A percentile compares a stretch with the other conserved stretches of the same genome.
Conservation (phyloP, 2,113 vertebrate genomes). For the Podarcis raffonei region DNA sequence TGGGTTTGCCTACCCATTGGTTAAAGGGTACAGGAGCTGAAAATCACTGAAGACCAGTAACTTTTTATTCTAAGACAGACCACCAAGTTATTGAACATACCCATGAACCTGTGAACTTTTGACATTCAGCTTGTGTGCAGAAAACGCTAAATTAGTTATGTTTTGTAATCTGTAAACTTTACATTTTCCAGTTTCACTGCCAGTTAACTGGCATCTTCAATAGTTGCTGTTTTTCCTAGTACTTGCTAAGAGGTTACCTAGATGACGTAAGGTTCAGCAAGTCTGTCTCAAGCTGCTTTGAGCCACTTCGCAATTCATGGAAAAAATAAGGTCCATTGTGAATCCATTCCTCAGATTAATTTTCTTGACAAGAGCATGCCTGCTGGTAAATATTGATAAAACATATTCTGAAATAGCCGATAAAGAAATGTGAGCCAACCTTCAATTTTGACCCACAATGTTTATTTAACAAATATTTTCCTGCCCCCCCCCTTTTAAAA, state of each 20-base stretch:
- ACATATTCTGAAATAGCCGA: neutral
- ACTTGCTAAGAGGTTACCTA: neutral
- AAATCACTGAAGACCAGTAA: too few species aligned
- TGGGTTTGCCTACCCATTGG: too few species aligned
- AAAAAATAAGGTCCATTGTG: neutral
- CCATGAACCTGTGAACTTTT: too few species aligned
- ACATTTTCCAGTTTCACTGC: neutral
- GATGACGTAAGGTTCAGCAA: neutral
- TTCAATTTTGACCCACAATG: neutral
- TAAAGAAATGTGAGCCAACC: neutral
- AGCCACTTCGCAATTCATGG: neutral
- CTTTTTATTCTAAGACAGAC: too few species aligned
- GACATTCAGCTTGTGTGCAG: too few species aligned
- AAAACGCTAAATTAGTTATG: too few species aligned
- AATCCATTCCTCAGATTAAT: neutral
- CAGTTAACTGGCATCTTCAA: neutral
- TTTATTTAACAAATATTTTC: neutral
- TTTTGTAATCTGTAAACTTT: conserved; percentile 4
- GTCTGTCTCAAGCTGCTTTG: neutral
- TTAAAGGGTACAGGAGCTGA: too few species aligned
- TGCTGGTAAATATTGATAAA: neutral
- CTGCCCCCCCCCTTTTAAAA: neutral
- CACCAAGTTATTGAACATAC: too few species aligned
- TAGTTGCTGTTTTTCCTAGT: neutral
- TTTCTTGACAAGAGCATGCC: neutral